Percentiles rank a stretch among this genome's conserved stretches.
Conservation (phyloP, 2,888 invertebrate species). For the Dexiosoma caninum region DNA sequence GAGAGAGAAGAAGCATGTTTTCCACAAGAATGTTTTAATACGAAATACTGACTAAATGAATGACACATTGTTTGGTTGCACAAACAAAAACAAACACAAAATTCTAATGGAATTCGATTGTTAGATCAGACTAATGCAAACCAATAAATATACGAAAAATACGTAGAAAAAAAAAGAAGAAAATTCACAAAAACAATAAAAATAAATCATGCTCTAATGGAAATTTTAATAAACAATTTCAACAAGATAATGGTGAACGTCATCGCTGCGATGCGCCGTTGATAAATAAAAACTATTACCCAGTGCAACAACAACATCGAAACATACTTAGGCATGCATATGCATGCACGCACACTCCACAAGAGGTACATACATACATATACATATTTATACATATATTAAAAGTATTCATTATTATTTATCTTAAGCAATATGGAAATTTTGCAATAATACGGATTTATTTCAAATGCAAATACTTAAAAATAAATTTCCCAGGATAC, state of each 20-base stretch:
- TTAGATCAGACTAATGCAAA: conserved; percentile 45
- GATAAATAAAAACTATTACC: conserved; percentile 1
- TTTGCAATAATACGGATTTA: conserved; percentile 25
- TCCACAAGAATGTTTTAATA: not conserved
- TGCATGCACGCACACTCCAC: not conserved
- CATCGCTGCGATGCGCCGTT: not conserved
- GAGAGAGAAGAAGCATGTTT: not conserved
- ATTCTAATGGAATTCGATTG: conserved; percentile 53
- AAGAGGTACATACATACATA: conserved; percentile 41
- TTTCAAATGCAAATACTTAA: conserved; percentile 10
- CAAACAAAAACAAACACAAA: conserved; percentile 35
- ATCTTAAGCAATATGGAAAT: conserved; percentile 48
- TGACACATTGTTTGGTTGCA: conserved; percentile 59
- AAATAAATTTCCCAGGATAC: conserved; percentile 54
- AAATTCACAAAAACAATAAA: conserved; percentile 23
- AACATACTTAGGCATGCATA: not conserved
- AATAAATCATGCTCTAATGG: conserved; percentile 57
- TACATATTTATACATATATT: too few relatives aligned
- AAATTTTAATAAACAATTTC: conserved; percentile 52
- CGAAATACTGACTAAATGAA: conserved; percentile 46
- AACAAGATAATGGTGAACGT: conserved; percentile 21
- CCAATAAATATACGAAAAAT: not conserved
- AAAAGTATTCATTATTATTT: conserved; percentile 11
- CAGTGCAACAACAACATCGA: not conserved
- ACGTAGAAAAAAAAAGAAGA: not conserved